A percentile compares a stretch with the other conserved stretches of the same genome.
Evolutionary conservation across 2,797 vertebrate species (phyloP).

Genomic region (Podarcis lilfordi): DNA sequence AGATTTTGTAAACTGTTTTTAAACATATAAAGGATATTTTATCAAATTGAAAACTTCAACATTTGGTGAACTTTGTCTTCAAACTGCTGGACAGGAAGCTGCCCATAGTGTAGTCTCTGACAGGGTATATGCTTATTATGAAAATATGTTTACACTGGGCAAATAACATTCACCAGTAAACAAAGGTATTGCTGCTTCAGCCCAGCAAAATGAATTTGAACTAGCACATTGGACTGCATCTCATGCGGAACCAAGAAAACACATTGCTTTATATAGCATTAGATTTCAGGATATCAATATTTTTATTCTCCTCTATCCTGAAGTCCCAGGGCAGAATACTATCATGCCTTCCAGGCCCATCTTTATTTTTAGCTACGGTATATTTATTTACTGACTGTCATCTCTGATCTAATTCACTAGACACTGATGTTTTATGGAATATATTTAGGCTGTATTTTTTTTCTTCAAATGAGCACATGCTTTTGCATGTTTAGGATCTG

Average conservation of each 20-base stretch:
- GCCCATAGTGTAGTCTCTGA: not conserved
- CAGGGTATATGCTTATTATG: not conserved
- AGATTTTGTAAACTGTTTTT: constrained; percentile 37
- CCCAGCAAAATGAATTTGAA: not conserved
- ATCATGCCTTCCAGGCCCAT: not conserved
- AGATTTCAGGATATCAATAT: not conserved
- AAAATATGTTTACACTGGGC: not conserved
- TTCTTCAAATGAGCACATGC: not conserved
- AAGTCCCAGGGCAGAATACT: not conserved
- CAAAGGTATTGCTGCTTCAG: not conserved
- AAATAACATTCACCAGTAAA: not conserved
- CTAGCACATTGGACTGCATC: not conserved
- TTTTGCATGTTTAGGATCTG: constrained; percentile 51
- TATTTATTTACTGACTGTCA: not conserved
- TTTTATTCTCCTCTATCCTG: not conserved
- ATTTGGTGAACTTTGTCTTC: not conserved
- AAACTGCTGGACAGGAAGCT: fast-evolving
- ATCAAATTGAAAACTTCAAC: constrained; percentile 8
- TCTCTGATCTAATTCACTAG: not conserved
- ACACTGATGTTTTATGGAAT: not conserved
- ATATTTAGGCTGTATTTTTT: not conserved
- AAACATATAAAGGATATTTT: constrained; percentile 24
- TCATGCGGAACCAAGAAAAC: not conserved
- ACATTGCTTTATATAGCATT: not conserved
- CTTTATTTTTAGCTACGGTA: not conserved